Evolutionary conservation across 2,797 vertebrate species (phyloP).

Genomic region (Ctenosaura bakeri): DNA sequence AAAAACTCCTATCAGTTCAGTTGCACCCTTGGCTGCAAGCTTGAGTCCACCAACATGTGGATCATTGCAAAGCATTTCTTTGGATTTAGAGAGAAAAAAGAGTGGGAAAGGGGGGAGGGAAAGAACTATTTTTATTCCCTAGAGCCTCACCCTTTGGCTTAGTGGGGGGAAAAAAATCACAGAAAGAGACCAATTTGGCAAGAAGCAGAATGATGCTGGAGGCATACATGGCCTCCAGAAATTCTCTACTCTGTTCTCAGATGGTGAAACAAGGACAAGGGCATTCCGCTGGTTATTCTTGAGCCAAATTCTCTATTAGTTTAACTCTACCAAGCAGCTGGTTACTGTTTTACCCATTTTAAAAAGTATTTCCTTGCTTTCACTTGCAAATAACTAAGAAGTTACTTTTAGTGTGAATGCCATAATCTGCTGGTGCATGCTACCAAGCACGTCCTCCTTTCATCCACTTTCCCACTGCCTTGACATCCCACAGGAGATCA

Average conservation of each 20-base stretch:
- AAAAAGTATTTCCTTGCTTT: too few species aligned
- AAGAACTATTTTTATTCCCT: not conserved
- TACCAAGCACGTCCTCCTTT: too few species aligned
- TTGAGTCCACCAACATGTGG: not conserved
- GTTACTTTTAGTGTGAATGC: too few species aligned
- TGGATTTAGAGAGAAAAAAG: not conserved
- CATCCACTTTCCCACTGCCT: too few species aligned
- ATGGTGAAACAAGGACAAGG: not conserved
- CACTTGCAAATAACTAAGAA: too few species aligned
- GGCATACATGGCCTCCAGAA: not conserved
- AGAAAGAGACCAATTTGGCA: not conserved
- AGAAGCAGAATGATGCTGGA: not conserved
- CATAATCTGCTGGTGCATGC: too few species aligned
- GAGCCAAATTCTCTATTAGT: not conserved
- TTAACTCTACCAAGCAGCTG: not conserved
- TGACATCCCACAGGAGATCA: too few species aligned
- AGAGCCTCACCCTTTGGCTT: not conserved
- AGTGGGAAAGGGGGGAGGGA: too few species aligned
- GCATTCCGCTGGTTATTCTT: not conserved
- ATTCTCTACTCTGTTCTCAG: not conserved
- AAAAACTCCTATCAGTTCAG: not conserved
- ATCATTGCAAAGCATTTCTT: not conserved
- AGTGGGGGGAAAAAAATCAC: too few species aligned
- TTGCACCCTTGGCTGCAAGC: not conserved
- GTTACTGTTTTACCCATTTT: too few species aligned